Evolutionary conservation across 2,113 vertebrate species (phyloP).

Genomic region (Ceyx margarethae): DNA sequence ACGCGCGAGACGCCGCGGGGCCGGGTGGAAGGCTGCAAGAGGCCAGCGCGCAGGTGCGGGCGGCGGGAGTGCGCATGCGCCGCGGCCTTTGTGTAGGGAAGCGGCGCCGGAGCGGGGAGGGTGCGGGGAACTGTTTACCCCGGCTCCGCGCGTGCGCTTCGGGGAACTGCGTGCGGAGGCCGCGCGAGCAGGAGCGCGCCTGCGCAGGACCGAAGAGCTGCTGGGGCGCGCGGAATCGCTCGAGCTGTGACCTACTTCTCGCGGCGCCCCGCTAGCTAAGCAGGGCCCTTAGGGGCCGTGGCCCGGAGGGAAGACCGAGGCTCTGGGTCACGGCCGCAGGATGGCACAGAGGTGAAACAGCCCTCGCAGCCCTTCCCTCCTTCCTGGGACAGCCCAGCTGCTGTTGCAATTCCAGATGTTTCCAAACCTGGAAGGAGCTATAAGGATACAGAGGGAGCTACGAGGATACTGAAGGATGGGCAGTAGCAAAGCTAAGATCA

Average conservation of each 20-base stretch:
- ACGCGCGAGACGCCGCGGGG: not conserved
- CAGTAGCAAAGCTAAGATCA: fast-evolving
- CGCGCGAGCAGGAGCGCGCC: not conserved
- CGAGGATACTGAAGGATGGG: fast-evolving
- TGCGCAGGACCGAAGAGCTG: fast-evolving
- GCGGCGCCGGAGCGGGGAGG: not conserved
- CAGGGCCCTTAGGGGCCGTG: fast-evolving
- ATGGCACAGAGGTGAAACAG: too few species aligned
- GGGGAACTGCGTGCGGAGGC: not conserved
- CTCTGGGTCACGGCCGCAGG: fast-evolving
- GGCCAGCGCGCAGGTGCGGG: not conserved
- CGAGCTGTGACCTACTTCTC: not conserved
- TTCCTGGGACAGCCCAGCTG: fast-evolving
- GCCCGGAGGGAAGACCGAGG: not conserved
- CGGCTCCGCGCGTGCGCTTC: not conserved
- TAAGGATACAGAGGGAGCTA: not conserved
- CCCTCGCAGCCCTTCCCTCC: fast-evolving
- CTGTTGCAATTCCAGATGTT: fast-evolving
- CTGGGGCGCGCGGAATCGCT: fast-evolving
- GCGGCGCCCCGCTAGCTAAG: fast-evolving
- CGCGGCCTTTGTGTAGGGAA: not conserved
- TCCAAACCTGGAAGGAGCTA: fast-evolving
- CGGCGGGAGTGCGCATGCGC: not conserved
- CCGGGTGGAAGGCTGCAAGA: not conserved
- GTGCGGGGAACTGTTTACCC: not conserved